Percentiles rank a stretch among this genome's conserved stretches.
Conservation (phyloP, 1,140 invertebrate species). For the Drosophila littoralis region DNA sequence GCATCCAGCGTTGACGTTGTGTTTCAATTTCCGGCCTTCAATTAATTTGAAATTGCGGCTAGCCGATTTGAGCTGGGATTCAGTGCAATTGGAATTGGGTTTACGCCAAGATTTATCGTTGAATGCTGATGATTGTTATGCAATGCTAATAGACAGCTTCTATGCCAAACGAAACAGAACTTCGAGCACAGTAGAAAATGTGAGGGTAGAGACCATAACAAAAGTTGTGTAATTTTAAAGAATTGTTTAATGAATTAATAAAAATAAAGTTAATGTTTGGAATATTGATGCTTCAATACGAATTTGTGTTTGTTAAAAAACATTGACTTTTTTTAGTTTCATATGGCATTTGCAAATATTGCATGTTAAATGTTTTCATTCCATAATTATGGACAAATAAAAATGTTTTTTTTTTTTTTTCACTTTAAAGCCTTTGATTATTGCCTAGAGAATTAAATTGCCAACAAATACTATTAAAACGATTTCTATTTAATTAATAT, state of each 20-base stretch:
- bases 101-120: slow-evolving; percentile 42
- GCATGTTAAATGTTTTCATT: too few species aligned
- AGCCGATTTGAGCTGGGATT: slow-evolving; percentile 44
- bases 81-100: slow-evolving; percentile 36
- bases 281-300: too few species aligned
- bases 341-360: too few species aligned
- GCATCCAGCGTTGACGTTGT: slow-evolving; percentile 30
- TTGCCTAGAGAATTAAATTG: slow-evolving; percentile 1
- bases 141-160: slow-evolving; percentile 1
- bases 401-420: neutral
- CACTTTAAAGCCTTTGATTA: neutral
- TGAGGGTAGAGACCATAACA: too few species aligned
- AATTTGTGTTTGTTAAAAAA: too few species aligned
- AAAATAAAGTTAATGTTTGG: too few species aligned
- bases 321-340: too few species aligned
- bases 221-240: too few species aligned
- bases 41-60: slow-evolving; percentile 57
- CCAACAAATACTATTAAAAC: slow-evolving; percentile 20
- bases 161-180: neutral
- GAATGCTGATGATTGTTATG: slow-evolving; percentile 22
- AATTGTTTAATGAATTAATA: too few species aligned
- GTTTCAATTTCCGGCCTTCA: slow-evolving; percentile 55
- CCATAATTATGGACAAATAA: too few species aligned
- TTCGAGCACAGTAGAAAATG: too few species aligned
- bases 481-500: slow-evolving; percentile 18